A percentile compares a stretch with the other conserved stretches of the same genome.
These are phyloP conservation scores for Aricia agestis DNA, from an alignment of 1,140 invertebrate genomes.

Conservation along the genomic window DNA sequence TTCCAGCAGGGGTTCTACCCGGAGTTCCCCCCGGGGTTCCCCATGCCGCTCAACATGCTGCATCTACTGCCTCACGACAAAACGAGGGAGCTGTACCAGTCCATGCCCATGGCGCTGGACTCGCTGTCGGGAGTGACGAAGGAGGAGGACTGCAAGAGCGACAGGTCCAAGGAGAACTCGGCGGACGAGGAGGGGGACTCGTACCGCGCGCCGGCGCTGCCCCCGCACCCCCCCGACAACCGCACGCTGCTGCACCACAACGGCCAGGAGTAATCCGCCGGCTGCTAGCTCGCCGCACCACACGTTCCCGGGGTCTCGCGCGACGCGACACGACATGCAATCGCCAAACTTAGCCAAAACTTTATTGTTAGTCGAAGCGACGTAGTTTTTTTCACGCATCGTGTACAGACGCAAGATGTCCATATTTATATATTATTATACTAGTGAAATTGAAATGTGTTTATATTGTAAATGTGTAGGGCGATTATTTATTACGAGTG, in stretches of 20 bases:
- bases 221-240: conserved; percentile 75
- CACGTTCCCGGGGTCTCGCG: background rate
- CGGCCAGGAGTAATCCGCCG: conserved; percentile 77
- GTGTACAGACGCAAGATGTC: conserved; percentile 38
- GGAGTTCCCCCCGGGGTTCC: conserved; percentile 86
- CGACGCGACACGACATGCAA: background rate
- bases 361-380: conserved; percentile 2
- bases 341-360: conserved; percentile 13
- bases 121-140: conserved; percentile 69
- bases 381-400: conserved; percentile 17
- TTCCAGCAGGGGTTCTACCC: conserved; percentile 87
- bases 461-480: conserved; percentile 75
- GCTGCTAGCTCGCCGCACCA: conserved; percentile 17
- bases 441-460: conserved; percentile 75
- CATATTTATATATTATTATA: conserved; percentile 40
- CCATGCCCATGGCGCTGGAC: conserved; percentile 73
- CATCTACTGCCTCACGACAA: conserved; percentile 88
- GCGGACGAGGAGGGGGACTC: conserved; percentile 79
- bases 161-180: conserved; percentile 79
- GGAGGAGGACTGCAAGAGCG: conserved; percentile 81
- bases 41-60: conserved; percentile 89
- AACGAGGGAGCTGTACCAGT: conserved; percentile 77
- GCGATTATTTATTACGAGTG: conserved; percentile 68
- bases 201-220: conserved; percentile 74
- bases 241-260: conserved; percentile 80